Conservation (phyloP, 2,113 vertebrate genomes). For the Gopherus flavomarginatus region DNA sequence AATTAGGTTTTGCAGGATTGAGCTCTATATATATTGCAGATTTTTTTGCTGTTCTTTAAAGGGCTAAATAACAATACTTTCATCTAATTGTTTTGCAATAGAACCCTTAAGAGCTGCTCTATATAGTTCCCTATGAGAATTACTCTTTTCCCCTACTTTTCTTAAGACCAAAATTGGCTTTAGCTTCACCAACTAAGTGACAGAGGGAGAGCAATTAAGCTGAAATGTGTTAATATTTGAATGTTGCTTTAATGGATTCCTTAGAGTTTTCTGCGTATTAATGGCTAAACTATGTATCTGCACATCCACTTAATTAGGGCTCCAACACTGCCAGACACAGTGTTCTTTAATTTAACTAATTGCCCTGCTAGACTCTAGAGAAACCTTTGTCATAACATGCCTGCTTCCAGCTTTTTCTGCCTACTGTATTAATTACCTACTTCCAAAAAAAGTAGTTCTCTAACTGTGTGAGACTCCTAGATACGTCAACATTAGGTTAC, state of each 20-base stretch:
- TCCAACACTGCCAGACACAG: slow-evolving; percentile 32
- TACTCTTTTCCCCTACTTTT: not conserved
- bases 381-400: slow-evolving; percentile 44
- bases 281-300: slow-evolving; percentile 65
- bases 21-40: not conserved
- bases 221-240: not conserved
- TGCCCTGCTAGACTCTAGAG: slow-evolving; percentile 44
- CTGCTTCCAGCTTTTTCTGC: slow-evolving; percentile 19
- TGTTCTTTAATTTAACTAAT: slow-evolving; percentile 56
- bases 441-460: not conserved
- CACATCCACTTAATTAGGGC: slow-evolving; percentile 64
- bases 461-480: not conserved
- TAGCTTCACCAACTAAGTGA: slow-evolving; percentile 50
- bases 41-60: not conserved
- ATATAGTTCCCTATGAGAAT: not conserved
- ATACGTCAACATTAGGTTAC: not conserved
- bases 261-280: slow-evolving; percentile 38
- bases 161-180: slow-evolving; percentile 26
- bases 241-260: slow-evolving; percentile 64
- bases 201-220: slow-evolving; percentile 55
- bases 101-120: slow-evolving; percentile 6
- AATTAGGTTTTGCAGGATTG: not conserved
- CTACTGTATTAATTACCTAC: not conserved
- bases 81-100: not conserved
- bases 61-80: not conserved